Evolutionary conservation across 2,797 vertebrate species (phyloP), one percentile per base, ranked within the genome.

Genomic region (Coregonus sp.): DNA sequence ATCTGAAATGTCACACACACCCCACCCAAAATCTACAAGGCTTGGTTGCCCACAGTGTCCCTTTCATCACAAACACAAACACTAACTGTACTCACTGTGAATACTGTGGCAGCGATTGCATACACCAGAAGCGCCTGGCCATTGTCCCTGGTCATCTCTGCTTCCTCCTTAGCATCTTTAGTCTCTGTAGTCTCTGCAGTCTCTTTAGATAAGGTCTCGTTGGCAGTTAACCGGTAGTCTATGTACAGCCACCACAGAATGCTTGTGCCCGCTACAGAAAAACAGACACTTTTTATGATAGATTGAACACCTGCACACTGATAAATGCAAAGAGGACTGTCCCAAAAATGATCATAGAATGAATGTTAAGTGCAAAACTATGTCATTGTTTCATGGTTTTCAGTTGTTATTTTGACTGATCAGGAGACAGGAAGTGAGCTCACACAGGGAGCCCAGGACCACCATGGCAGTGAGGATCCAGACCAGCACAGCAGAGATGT

Each of bases 181-280:
- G 0, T 59, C 37, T 93, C 93, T 86, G 84, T 86, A 33, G 31
- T 65, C 37, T 77, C 84, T 25, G 85, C 86, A 33, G 31, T 65
- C 37, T 77, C 84, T 25, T 85, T 86, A 0, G 84, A 0, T 12
- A 89, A 59, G 0, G 93, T 93, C 85, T 92, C 86, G 81, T 93
- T 95, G 20, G 88, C 92, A 14, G 93, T 94, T 54, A 94, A 90
- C 86, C 93, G 95, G 87, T 96, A 94, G 85, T 97, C 97, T 73
- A 96, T 95, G 82, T 99, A 99, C 2, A 99, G 91, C 97, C 98
- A 99, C 98, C 98, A 99, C 3, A 99, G 94, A 25, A 98, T 94
- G 74, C 97, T 94, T 35, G 97, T 99, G 74, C 97, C 98, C 85
- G 95, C 98, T 99, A 72, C 16, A 74, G 35, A 76, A 56, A 80